phyloP scores from a whole-genome alignment of 1,140 invertebrate genomes.

The Cataglyphis hispanica region DNA sequence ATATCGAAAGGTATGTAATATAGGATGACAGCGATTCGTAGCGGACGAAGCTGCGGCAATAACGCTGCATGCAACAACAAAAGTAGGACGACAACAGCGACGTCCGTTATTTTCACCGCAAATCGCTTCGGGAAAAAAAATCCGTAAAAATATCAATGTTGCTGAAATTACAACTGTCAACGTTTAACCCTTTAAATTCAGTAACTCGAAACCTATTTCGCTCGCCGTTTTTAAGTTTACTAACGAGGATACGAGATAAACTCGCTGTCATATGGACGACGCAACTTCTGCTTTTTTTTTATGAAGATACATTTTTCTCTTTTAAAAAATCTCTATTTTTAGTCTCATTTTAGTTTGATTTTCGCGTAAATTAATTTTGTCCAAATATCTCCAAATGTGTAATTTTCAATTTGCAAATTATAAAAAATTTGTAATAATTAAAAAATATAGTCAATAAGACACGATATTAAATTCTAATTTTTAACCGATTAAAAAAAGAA shows the following conservation, averaged over 20 bases:
- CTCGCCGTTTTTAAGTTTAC: neutral
- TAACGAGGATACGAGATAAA: neutral
- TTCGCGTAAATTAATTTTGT: neutral
- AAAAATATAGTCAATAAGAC: neutral
- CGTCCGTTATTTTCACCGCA: constrained; percentile 35
- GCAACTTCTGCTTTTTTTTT: neutral
- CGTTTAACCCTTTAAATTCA: constrained; percentile 28
- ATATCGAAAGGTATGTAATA: constrained; percentile 39
- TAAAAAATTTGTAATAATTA: neutral
- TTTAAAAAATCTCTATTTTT: neutral
- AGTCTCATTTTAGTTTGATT: neutral
- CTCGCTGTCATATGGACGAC: neutral
- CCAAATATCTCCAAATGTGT: neutral
- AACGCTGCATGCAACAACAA: constrained; percentile 20
- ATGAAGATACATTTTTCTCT: neutral
- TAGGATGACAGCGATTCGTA: constrained; percentile 15
- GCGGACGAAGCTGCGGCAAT: constrained; percentile 38
- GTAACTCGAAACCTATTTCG: neutral
- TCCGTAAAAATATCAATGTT: constrained; percentile 38
- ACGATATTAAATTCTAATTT: neutral
- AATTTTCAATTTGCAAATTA: neutral
- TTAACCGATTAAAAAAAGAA: neutral
- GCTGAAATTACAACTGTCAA: constrained; percentile 12
- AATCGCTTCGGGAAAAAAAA: constrained; percentile 25
- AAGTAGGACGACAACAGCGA: constrained; percentile 20